phyloP scores from a whole-genome alignment of 2,888 invertebrate genomes.

The Heteropelma amictum region DNA sequence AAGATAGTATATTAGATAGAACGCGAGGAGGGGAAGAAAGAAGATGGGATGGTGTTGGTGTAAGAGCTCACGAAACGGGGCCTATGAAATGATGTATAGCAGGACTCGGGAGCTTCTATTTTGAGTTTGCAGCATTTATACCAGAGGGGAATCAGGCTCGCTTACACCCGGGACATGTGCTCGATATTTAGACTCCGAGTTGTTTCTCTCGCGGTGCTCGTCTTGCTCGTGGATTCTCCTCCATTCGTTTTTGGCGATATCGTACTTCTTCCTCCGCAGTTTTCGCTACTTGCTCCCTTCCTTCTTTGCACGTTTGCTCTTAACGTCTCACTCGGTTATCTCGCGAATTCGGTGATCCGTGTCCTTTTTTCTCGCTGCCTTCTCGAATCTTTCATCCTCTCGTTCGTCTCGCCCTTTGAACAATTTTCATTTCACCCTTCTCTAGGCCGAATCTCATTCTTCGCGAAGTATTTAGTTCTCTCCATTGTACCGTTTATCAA shows the following conservation, averaged over 20 bases:
- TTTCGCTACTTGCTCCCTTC: not conserved
- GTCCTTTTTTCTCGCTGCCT: conserved; percentile 1
- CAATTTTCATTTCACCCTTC: conserved; percentile 28
- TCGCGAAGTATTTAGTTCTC: conserved; percentile 63
- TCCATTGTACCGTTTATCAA: conserved; percentile 70
- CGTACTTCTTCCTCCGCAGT: conserved; percentile 27
- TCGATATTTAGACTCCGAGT: conserved; percentile 72
- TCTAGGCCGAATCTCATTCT: conserved; percentile 9
- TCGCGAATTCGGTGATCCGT: not conserved
- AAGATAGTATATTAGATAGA: conserved; percentile 9
- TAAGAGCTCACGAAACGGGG: conserved; percentile 26
- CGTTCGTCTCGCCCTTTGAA: conserved; percentile 20
- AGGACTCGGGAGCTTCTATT: conserved; percentile 69
- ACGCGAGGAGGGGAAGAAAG: not conserved
- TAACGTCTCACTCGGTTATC: not conserved
- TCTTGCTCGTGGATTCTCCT: conserved; percentile 44
- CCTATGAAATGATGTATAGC: conserved; percentile 72
- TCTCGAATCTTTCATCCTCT: conserved; percentile 22
- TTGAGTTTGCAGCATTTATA: conserved; percentile 68
- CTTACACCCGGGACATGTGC: conserved; percentile 68
- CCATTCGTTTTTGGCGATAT: conserved; percentile 33
- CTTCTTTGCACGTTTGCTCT: not conserved
- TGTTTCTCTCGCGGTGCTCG: conserved; percentile 37
- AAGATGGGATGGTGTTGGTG: conserved; percentile 6
- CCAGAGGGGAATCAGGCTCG: conserved; percentile 56